Evolutionary conservation across 2,888 invertebrate genomes (phyloP).

Genomic region (Homarus gammarus): DNA sequence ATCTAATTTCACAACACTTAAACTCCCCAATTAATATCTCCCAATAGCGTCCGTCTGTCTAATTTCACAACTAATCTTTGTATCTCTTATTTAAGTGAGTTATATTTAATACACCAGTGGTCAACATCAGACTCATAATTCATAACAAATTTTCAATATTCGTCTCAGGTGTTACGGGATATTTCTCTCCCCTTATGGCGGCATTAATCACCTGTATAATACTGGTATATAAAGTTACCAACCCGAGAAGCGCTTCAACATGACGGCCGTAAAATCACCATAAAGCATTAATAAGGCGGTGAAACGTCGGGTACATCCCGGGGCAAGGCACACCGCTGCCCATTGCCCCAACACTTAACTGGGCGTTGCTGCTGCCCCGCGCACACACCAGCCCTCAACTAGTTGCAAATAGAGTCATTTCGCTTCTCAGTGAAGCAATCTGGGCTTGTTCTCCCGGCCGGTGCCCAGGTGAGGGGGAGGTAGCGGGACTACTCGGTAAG

Average conservation of each 20-base stretch:
- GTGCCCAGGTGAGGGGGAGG: neutral
- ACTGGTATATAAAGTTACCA: neutral
- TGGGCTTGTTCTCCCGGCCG: neutral
- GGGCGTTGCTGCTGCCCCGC: neutral
- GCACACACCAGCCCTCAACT: neutral
- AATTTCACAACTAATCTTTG: too few species aligned
- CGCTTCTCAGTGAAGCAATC: neutral
- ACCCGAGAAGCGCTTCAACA: neutral
- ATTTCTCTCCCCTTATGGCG: neutral
- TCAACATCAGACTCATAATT: too few species aligned
- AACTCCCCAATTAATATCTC: neutral
- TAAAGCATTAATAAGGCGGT: conserved; percentile 19
- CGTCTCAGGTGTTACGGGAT: neutral
- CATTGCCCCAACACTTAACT: neutral
- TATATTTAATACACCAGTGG: too few species aligned
- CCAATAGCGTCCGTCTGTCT: too few species aligned
- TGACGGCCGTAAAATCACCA: conserved; percentile 24
- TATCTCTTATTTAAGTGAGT: too few species aligned
- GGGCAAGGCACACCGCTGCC: neutral
- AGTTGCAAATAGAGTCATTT: neutral
- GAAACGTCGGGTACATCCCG: neutral
- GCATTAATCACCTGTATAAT: neutral
- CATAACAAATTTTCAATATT: too few species aligned
- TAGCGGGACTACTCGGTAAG: neutral
- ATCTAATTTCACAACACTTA: neutral